phyloP scores from a whole-genome alignment of 2,888 invertebrate species.

The Caenorhabditis afra region DNA sequence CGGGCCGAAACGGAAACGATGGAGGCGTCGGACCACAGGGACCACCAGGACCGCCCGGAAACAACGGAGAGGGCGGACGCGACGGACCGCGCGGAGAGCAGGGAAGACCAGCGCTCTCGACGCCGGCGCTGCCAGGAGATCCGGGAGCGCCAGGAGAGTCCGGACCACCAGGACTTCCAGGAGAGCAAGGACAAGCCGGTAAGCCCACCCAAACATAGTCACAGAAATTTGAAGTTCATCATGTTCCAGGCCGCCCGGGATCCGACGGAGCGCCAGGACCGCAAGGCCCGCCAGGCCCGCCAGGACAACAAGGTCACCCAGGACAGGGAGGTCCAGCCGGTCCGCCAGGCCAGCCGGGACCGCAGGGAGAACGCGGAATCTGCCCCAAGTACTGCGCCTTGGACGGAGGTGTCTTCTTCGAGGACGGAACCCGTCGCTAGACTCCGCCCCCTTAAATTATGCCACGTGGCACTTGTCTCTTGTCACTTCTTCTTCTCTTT shows the following conservation, averaged over 20 bases:
- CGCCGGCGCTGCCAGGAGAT: slow-evolving; percentile 80
- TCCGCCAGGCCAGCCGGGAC: slow-evolving; percentile 73
- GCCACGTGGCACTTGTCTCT: neutral
- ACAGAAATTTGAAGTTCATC: too few species aligned
- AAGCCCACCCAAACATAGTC: neutral
- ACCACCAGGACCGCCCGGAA: slow-evolving; percentile 78
- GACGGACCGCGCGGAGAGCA: slow-evolving; percentile 79
- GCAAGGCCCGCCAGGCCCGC: slow-evolving; percentile 73
- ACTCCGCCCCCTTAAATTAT: slow-evolving; percentile 5
- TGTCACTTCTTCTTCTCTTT: slow-evolving; percentile 17
- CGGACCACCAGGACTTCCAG: slow-evolving; percentile 78
- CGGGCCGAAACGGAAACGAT: slow-evolving; percentile 79
- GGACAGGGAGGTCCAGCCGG: slow-evolving; percentile 72
- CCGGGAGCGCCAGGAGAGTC: slow-evolving; percentile 79
- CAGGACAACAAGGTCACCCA: slow-evolving; percentile 73
- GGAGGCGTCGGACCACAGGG: slow-evolving; percentile 78
- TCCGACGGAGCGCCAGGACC: slow-evolving; percentile 73
- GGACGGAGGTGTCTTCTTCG: slow-evolving; percentile 78
- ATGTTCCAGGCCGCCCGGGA: slow-evolving; percentile 69
- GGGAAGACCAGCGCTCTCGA: slow-evolving; percentile 79
- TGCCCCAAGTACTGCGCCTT: slow-evolving; percentile 76
- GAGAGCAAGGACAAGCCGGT: slow-evolving; percentile 75
- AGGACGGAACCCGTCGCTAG: slow-evolving; percentile 75
- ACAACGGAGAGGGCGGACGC: slow-evolving; percentile 74
- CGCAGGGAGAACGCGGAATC: slow-evolving; percentile 74